A percentile compares a stretch with the other conserved stretches of the same genome.
Conservation (phyloP, 2,888 invertebrate genomes). For the Epistrophe grossulariae region DNA sequence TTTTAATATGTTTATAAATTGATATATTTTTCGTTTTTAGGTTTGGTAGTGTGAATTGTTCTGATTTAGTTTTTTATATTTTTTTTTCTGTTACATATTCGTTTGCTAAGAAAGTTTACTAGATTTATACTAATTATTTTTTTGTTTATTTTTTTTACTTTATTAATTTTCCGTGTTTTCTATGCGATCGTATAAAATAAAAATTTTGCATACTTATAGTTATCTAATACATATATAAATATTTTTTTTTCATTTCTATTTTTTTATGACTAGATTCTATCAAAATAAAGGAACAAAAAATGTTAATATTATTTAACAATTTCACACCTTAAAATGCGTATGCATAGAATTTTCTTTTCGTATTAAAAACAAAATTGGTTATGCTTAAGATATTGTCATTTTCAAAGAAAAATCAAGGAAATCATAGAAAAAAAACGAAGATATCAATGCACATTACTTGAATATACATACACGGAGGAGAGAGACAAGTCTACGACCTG, state of each 20-base stretch:
- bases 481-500: too few relatives aligned
- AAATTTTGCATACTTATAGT: slow-evolving; percentile 46
- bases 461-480: too few relatives aligned
- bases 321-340: slow-evolving; percentile 32
- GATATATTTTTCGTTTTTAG: slow-evolving; percentile 13
- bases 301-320: slow-evolving; percentile 39
- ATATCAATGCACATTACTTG: too few relatives aligned
- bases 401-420: background rate
- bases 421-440: background rate
- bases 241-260: slow-evolving; percentile 5
- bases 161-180: slow-evolving; percentile 17
- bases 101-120: slow-evolving; percentile 39
- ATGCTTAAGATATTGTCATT: background rate
- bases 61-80: slow-evolving; percentile 22
- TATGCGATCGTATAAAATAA: slow-evolving; percentile 62
- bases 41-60: slow-evolving; percentile 10
- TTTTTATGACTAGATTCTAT: slow-evolving; percentile 61
- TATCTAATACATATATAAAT: background rate
- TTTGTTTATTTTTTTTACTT: slow-evolving; percentile 12
- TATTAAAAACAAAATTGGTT: background rate
- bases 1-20: background rate
- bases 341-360: slow-evolving; percentile 41
- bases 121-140: slow-evolving; percentile 41
- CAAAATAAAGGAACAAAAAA: slow-evolving; percentile 60
- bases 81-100: slow-evolving; percentile 11